phyloP scores from a whole-genome alignment of 1,140 invertebrate genomes.

The Anadara kagoshimensis region DNA sequence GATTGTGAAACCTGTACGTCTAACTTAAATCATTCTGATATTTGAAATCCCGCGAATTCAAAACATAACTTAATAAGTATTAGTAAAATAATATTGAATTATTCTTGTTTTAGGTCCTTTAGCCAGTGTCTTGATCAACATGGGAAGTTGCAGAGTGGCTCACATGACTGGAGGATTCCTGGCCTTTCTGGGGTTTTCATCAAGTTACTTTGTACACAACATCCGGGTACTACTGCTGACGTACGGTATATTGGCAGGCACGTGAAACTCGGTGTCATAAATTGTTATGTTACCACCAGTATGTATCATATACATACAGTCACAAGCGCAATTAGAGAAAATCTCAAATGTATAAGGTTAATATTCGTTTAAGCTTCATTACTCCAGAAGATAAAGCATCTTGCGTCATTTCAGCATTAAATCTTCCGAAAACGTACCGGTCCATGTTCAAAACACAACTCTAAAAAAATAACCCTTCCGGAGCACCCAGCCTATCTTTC shows the following conservation, averaged over 20 bases:
- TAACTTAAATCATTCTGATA: too few species aligned
- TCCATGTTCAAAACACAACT: not conserved
- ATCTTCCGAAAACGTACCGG: too few species aligned
- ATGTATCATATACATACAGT: slow-evolving; percentile 35
- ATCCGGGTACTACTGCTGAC: slow-evolving; percentile 82
- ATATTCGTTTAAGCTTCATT: not conserved
- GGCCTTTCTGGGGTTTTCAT: slow-evolving; percentile 84
- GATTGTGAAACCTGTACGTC: too few species aligned
- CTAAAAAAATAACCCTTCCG: too few species aligned
- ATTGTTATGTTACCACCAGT: too few species aligned
- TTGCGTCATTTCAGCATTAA: not conserved
- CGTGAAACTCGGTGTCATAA: too few species aligned
- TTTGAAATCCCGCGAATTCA: too few species aligned
- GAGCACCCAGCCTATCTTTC: too few species aligned
- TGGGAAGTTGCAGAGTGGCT: slow-evolving; percentile 84
- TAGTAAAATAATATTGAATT: too few species aligned
- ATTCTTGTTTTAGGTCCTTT: slow-evolving; percentile 84
- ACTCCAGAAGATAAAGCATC: not conserved
- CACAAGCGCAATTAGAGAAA: not conserved
- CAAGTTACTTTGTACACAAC: slow-evolving; percentile 78
- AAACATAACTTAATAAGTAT: too few species aligned
- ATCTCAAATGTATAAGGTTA: not conserved
- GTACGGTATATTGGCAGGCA: slow-evolving; percentile 88
- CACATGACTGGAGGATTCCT: slow-evolving; percentile 82
- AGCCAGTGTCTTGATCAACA: slow-evolving; percentile 88